Evolutionary conservation across 2,797 vertebrate species (phyloP).

Genomic region (Carduelis carduelis): DNA sequence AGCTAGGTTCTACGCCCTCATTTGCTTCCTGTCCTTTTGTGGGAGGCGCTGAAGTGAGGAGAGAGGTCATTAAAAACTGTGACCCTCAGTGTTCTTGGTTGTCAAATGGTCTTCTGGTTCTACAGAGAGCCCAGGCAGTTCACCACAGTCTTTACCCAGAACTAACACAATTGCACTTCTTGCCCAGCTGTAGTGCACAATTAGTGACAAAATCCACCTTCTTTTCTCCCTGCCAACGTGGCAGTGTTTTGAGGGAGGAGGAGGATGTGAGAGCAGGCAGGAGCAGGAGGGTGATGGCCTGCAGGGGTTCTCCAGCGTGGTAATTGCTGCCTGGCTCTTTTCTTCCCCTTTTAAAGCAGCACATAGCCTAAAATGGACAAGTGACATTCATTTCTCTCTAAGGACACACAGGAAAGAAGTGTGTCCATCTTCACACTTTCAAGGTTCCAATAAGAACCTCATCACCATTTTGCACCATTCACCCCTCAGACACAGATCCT

Average conservation of each 20-base stretch:
- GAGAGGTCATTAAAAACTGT: neutral
- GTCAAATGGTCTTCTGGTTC: neutral
- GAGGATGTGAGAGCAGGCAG: neutral
- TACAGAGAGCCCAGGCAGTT: neutral
- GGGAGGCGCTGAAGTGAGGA: neutral
- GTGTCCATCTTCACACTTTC: neutral
- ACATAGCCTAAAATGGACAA: neutral
- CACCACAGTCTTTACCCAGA: neutral
- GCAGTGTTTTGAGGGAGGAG: neutral
- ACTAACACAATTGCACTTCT: neutral
- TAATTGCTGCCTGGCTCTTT: neutral
- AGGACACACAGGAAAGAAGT: neutral
- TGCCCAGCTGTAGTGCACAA: neutral
- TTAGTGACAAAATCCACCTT: neutral
- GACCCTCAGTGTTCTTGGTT: accelerated
- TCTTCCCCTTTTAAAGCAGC: neutral
- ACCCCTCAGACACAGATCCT: neutral
- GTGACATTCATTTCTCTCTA: neutral
- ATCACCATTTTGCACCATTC: accelerated
- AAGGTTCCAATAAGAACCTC: neutral
- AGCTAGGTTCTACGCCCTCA: neutral
- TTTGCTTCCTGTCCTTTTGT: neutral
- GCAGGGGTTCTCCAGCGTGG: neutral
- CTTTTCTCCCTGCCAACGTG: accelerated
- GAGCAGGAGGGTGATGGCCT: accelerated